Conservation (phyloP, 2,113 vertebrate species). For the Hystrix brachyura region DNA sequence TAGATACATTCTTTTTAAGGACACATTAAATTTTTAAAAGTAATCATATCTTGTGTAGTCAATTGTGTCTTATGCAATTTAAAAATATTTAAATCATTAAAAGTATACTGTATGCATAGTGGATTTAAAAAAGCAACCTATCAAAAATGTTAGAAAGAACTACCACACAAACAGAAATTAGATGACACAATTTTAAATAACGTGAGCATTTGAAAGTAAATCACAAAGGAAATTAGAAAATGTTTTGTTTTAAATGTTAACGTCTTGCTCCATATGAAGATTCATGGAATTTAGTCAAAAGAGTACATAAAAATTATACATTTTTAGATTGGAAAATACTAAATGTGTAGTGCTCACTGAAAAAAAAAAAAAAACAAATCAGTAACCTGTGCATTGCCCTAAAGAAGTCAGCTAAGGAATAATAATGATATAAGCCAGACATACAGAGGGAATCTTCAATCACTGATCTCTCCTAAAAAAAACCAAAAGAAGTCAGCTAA, state of each 20-base stretch:
- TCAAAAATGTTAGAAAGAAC: background rate
- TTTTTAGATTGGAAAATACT: background rate
- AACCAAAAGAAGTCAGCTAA: background rate
- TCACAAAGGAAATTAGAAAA: background rate
- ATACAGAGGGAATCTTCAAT: too few relatives aligned
- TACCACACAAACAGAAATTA: background rate
- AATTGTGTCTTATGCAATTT: background rate
- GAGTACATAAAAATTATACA: background rate
- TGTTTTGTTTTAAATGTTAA: background rate
- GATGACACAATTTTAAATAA: background rate
- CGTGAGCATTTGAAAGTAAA: background rate
- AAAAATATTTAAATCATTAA: background rate
- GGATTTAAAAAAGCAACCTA: background rate
- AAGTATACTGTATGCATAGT: background rate
- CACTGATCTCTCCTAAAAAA: too few relatives aligned
- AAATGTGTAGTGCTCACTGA: background rate
- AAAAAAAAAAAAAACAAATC: background rate
- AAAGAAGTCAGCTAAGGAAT: background rate
- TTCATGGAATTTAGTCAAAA: background rate
- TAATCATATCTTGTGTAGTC: background rate
- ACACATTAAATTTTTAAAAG: background rate
- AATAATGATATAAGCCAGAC: too few relatives aligned
- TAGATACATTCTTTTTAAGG: background rate
- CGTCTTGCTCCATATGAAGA: background rate
- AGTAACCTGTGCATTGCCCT: background rate